phyloP scores from a whole-genome alignment of 2,797 vertebrate genomes.

The Ficedula albicollis region DNA sequence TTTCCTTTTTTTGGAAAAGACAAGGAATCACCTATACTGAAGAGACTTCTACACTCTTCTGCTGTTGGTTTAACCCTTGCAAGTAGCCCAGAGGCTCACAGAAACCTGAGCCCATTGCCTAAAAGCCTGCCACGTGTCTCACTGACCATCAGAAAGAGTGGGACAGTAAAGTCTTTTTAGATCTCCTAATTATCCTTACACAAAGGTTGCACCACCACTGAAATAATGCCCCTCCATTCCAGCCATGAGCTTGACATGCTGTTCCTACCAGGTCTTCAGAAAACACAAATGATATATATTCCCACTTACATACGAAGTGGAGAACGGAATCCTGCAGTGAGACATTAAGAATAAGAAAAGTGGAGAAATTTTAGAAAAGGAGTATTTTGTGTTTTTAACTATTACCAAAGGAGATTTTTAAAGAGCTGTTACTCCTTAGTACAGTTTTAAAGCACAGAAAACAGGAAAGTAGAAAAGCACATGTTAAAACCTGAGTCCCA shows the following conservation, averaged over 20 bases:
- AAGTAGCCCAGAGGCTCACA: background rate
- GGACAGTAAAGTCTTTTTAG: background rate
- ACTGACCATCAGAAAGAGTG: background rate
- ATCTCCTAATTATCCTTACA: background rate
- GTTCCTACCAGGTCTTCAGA: background rate
- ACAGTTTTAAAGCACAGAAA: background rate
- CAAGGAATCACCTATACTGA: background rate
- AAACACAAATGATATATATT: background rate
- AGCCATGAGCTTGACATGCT: background rate
- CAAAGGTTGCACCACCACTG: background rate
- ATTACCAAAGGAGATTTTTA: background rate
- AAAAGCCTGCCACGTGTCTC: background rate
- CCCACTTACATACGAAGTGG: background rate
- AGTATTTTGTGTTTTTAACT: background rate
- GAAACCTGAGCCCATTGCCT: background rate
- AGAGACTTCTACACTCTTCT: background rate
- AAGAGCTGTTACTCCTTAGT: background rate
- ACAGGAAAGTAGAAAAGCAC: background rate
- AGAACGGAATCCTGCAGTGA: background rate
- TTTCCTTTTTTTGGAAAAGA: background rate
- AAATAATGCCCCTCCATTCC: background rate
- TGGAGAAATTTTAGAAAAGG: background rate
- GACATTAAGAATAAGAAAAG: background rate
- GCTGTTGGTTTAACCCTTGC: background rate
- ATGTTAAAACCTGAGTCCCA: background rate